Base-by-base conservation (phyloP, 2,797 vertebrate genomes). In the Nothura maculosa region DNA sequence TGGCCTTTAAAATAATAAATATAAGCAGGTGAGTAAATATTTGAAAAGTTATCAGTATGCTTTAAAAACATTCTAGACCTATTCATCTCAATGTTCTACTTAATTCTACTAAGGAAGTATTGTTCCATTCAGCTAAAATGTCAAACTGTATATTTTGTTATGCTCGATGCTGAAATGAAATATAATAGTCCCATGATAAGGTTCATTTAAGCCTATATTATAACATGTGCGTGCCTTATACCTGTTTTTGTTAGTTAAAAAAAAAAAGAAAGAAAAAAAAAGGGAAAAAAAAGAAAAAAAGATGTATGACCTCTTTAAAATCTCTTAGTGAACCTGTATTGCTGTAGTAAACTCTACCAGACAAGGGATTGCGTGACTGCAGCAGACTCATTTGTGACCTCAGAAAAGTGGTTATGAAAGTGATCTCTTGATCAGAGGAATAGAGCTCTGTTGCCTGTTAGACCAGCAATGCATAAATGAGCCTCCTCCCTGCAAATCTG, bases 391-490 rank as follows among this genome's bases (percentile, higher is more conserved):
- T 97, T 98, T 98, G 98, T 98, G 98, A 98, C 98, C 98, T 98
- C 98, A 98, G 98, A 97, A 97, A 98, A 98, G 98, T 98, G 98
- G 98, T 98, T 98, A 98, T 98, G 98, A 99, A 98, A 98, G 98
- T 96, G 98, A 99, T 98, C 98, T 98, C 98, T 96, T 94, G 95
- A 97, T 97, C 96, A 97, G 96, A 96, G 96, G 96, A 97, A 88
- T 74, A 74, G 90, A 83, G 87, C 91, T 93, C 80, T 96, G 96
- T 95, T 94, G 91, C 87, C 85, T 93, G 91, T 90, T 96, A 97
- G 97, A 98, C 96, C 97, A 96, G 95, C 96, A 96, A 95, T 96
- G 97, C 98, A 98, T 94, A 98, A 98, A 98, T 98, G 96, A 97
- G 97, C 94, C 96, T 92, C 90, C 94, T 96, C 89, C 93, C 84